Evolutionary conservation across 2,797 vertebrate species (phyloP), one percentile per base, ranked within the genome.

Genomic region (Cottoperca gobio): DNA sequence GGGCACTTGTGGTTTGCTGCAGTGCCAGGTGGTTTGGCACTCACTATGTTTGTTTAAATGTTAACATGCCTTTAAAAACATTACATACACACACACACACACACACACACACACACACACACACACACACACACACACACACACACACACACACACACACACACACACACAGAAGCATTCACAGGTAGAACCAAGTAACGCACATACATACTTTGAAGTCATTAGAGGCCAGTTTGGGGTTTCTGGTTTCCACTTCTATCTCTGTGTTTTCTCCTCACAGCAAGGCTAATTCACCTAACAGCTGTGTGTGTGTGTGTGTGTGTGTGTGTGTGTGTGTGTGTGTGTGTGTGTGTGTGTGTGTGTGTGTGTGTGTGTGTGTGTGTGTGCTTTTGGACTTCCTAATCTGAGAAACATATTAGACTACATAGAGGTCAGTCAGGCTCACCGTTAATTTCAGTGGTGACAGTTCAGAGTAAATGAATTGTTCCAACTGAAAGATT

Each of bases 251-350:
- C 71, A 70, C 49, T 28, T 80, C 57, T 59, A 40, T 61, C 57
- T 74, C 63, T 82, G 76, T 65, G 46, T 66, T 72, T 19, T 71
- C 12, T 55, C 35, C 54, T 62, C 40, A 52, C 67, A 72, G 39
- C 57, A 33, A 78, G 24, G 70, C 37, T 86, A 79, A 92, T 87
- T 89, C 31, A 81, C 73, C 73, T 80, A 88, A 70, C 91, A 92
- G 87, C 81, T 91, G 87, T 70, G 46, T 66, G 64, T 62, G 68
- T 39, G 46, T 40, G 70, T 48, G 67, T 55, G 68, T 53, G 50
- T 42, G 71, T 59, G 33, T 33, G 63, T 85, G 85, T 43, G 46
- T 58, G 70, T 72, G 46, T 50, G 48, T 26, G 48, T 58, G 66
- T 73, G 49, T 58, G 73, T 77, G 76, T 76, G 66, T 64, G 68